Conservation (phyloP, 2,113 vertebrate species). For the Neolamprologus brichardi region DNA sequence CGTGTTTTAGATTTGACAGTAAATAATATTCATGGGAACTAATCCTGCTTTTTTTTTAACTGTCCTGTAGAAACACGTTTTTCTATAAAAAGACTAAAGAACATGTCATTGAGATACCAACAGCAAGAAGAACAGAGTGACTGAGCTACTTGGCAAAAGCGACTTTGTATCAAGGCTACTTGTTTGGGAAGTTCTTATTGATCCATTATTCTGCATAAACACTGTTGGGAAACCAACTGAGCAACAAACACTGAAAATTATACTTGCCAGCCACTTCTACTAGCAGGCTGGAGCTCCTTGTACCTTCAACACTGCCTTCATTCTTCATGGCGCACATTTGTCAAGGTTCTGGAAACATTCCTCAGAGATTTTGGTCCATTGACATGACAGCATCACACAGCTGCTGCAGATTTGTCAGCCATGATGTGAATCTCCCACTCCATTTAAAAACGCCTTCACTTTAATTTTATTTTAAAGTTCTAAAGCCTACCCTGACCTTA, state of each 20-base stretch:
- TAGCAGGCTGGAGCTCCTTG: neutral
- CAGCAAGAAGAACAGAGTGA: neutral
- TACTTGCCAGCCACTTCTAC: neutral
- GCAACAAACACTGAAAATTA: neutral
- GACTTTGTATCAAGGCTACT: neutral
- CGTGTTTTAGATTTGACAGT: neutral
- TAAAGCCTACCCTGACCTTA: neutral
- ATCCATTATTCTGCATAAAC: accelerated
- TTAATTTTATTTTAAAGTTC: neutral
- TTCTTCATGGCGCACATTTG: neutral
- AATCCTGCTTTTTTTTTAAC: neutral
- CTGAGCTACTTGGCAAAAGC: neutral
- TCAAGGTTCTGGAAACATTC: neutral
- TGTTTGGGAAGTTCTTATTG: neutral
- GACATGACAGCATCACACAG: neutral
- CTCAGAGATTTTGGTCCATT: neutral
- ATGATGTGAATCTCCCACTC: neutral
- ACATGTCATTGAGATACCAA: neutral
- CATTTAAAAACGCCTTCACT: neutral
- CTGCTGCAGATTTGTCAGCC: neutral
- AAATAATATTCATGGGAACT: neutral
- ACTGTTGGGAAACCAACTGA: neutral
- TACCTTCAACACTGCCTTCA: neutral
- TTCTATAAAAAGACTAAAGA: neutral
- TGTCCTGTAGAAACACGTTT: neutral